A percentile compares a stretch with the other conserved stretches of the same genome.
These are phyloP conservation scores for Artemisiospiza belli DNA, from an alignment of 2,113 vertebrate species.

Conservation along the genomic window DNA sequence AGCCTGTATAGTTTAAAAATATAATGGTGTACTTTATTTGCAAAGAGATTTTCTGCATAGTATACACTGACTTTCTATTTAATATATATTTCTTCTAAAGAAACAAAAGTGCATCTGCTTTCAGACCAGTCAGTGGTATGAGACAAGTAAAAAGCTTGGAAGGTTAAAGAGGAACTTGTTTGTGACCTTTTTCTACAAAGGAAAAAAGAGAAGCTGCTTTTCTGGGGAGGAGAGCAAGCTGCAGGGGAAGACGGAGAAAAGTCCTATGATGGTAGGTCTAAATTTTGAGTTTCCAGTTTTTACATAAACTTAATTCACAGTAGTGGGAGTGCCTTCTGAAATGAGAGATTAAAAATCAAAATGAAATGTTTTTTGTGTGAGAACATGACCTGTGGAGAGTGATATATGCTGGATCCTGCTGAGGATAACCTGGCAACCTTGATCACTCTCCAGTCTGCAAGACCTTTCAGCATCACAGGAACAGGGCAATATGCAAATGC, in stretches of 20 bases:
- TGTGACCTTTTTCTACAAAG: background rate
- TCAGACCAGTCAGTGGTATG: background rate
- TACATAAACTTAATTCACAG: background rate
- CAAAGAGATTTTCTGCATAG: background rate
- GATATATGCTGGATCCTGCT: background rate
- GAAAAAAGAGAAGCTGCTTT: background rate
- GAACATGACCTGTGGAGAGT: background rate
- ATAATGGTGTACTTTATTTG: background rate
- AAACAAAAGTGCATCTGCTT: background rate
- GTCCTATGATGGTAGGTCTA: background rate
- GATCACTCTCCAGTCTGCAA: background rate
- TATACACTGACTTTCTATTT: background rate
- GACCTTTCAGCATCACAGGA: background rate
- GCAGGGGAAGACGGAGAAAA: background rate
- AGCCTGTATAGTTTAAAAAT: background rate
- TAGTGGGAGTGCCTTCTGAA: background rate
- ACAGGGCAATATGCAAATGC: background rate
- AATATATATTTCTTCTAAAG: background rate
- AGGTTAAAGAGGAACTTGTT: background rate
- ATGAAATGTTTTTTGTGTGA: background rate
- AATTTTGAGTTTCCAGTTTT: background rate
- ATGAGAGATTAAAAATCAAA: background rate
- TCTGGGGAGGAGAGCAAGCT: background rate
- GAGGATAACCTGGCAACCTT: constrained; percentile 34
- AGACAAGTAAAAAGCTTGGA: background rate